Evolutionary conservation across 2,797 vertebrate genomes (phyloP).

Genomic region (Mormyrus proboscirostris): DNA sequence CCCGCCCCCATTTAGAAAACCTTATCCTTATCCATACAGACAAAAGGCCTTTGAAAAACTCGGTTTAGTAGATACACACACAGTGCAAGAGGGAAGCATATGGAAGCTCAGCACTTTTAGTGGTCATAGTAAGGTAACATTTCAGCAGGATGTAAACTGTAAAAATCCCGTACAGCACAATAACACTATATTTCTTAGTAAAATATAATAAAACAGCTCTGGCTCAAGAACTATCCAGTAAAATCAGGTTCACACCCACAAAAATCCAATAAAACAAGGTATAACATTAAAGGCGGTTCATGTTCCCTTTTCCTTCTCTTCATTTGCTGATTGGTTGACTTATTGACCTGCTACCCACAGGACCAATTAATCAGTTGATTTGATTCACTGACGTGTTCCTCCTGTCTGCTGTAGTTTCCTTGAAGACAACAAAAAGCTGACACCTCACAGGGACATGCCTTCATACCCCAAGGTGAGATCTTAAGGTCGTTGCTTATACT

Average conservation of each 20-base stretch:
- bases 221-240: not conserved
- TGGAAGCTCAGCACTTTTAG: not conserved
- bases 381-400: not conserved
- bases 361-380: not conserved
- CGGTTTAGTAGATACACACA: not conserved
- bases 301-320: not conserved
- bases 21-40: not conserved
- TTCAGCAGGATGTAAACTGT: not conserved
- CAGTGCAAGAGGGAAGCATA: not conserved
- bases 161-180: not conserved
- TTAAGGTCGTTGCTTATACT: not conserved
- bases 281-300: not conserved
- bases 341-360: not conserved
- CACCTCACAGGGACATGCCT: slow-evolving; percentile 71
- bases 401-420: slow-evolving; percentile 64
- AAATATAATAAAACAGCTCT: slow-evolving; percentile 4
- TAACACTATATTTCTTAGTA: not conserved
- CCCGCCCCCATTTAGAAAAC: not conserved
- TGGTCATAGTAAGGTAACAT: not conserved
- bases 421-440: slow-evolving; percentile 74
- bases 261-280: slow-evolving; percentile 1
- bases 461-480: slow-evolving; percentile 79
- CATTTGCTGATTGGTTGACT: slow-evolving; percentile 2
- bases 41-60: not conserved
- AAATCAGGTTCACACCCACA: not conserved